Percentiles rank a stretch among this genome's conserved stretches.
Conservation (phyloP, 2,113 vertebrate species). For the Anser brachyrhynchus region DNA sequence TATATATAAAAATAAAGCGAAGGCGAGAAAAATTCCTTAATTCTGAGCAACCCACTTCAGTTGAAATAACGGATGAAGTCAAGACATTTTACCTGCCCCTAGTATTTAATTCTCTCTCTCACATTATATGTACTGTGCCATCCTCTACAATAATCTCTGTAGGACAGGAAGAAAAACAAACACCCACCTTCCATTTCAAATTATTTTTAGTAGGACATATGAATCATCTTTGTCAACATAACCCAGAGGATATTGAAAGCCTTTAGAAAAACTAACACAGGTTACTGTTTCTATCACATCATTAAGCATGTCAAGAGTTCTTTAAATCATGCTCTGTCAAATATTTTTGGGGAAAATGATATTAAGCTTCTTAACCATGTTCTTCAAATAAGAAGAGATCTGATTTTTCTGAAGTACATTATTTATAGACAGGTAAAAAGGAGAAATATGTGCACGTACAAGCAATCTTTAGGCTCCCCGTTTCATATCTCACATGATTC, state of each 20-base stretch:
- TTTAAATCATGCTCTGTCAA: background rate
- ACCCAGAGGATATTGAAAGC: slow-evolving; percentile 9
- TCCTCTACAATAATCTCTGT: background rate
- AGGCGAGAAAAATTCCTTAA: background rate
- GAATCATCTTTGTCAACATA: slow-evolving; percentile 39
- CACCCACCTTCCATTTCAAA: slow-evolving; percentile 11
- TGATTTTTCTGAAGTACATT: slow-evolving; percentile 1
- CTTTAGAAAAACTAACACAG: background rate
- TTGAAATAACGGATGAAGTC: background rate
- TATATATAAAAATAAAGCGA: background rate
- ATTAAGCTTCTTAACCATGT: background rate
- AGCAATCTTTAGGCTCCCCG: background rate
- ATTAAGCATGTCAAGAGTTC: slow-evolving; percentile 8
- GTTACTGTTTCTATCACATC: background rate
- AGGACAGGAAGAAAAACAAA: slow-evolving; percentile 27
- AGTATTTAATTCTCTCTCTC: background rate
- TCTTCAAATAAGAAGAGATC: background rate
- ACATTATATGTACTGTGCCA: background rate
- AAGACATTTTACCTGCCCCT: background rate
- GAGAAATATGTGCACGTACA: background rate
- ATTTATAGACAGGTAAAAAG: background rate
- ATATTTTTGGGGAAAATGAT: background rate
- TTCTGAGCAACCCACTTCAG: background rate
- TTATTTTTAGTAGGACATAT: slow-evolving; percentile 18
- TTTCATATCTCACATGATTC: background rate